Percentiles rank a stretch among this genome's conserved stretches.
Conservation (phyloP, 2,113 vertebrate genomes). For the Nothocercus nigrocapillus region DNA sequence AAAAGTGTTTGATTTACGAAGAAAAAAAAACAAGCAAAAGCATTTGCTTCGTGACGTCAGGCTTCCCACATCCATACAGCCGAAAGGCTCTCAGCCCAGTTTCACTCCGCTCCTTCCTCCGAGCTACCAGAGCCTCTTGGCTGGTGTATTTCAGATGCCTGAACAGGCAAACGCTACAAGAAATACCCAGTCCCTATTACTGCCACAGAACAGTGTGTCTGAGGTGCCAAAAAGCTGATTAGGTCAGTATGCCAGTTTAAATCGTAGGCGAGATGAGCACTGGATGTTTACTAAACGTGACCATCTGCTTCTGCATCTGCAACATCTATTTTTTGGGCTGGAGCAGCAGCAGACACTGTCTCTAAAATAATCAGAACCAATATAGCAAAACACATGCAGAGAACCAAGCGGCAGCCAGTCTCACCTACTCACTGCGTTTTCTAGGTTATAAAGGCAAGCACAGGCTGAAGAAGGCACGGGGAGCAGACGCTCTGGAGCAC, state of each 20-base stretch:
- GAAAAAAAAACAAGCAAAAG: background rate
- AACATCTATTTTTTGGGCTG: background rate
- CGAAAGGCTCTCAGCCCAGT: background rate
- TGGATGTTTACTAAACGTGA: constrained; percentile 45
- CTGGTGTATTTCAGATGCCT: background rate
- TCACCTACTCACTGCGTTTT: background rate
- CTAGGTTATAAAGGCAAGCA: background rate
- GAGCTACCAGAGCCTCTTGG: background rate
- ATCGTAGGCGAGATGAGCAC: background rate
- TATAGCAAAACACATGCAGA: background rate
- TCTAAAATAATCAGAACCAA: constrained; percentile 19
- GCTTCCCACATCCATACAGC: background rate
- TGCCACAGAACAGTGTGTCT: background rate
- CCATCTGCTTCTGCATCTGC: constrained; percentile 16
- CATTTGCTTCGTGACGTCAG: background rate
- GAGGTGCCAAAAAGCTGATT: constrained; percentile 36
- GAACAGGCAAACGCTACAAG: background rate
- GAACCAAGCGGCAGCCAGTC: constrained; percentile 26
- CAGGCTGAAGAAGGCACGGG: background rate
- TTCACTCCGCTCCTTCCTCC: background rate
- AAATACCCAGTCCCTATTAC: constrained; percentile 7
- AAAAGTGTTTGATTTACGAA: background rate
- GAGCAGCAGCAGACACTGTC: background rate
- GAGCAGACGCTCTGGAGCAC: background rate
- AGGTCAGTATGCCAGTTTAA: constrained; percentile 26